phyloP scores from a whole-genome alignment of 1,140 invertebrate genomes.

The Orius insidiosus region DNA sequence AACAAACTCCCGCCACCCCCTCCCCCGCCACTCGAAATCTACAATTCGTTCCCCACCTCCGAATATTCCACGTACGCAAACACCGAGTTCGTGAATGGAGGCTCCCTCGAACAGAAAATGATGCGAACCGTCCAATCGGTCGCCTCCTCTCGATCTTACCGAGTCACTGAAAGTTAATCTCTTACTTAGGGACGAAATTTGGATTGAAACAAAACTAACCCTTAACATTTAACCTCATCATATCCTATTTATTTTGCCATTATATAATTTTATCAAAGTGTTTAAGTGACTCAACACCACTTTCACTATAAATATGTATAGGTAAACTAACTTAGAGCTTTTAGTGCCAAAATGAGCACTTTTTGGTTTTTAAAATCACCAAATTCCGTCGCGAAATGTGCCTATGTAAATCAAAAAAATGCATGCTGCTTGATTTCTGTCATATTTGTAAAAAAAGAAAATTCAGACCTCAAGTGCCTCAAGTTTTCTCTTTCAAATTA shows the following conservation, averaged over 20 bases:
- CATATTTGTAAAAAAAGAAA: too few species aligned
- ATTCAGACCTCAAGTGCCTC: too few species aligned
- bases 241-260: slow-evolving; percentile 3
- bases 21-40: background rate
- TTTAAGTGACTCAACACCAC: background rate
- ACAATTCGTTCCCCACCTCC: background rate
- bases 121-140: slow-evolving; percentile 3
- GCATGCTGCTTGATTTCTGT: too few species aligned
- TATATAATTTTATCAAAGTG: background rate
- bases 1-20: background rate
- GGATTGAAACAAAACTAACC: background rate
- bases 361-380: too few species aligned
- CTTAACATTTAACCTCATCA: background rate
- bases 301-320: background rate
- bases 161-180: slow-evolving; percentile 3
- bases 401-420: too few species aligned
- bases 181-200: background rate
- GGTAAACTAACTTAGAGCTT: too few species aligned
- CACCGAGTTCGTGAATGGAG: slow-evolving; percentile 29
- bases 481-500: too few species aligned
- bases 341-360: too few species aligned
- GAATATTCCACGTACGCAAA: slow-evolving; percentile 15
- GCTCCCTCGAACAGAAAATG: slow-evolving; percentile 16
- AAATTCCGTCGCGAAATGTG: too few species aligned
- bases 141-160: background rate